Base-by-base conservation (phyloP, 2,888 invertebrate species). In the Diarsia rubi region DNA sequence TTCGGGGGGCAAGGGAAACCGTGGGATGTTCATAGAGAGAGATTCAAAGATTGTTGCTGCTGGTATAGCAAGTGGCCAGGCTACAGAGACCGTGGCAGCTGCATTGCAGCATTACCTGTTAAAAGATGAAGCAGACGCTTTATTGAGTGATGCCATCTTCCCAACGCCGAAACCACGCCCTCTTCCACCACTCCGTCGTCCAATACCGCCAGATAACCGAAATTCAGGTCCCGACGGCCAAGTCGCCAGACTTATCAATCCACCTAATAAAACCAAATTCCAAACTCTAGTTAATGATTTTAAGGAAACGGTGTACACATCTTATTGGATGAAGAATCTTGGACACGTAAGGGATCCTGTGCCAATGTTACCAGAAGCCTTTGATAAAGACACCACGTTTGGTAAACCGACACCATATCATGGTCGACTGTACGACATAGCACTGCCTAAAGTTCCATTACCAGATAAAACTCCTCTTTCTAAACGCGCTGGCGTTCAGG, bases 1-100 rank as follows among this genome's bases (percentile, higher is more conserved):
- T 16, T 90, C 92, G 0, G 95, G 95, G 37, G 96, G 96, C 0
- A 96, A 96, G 77, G 96, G 96, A 5, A 95, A 96, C 74, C 52
- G 80, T 21, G 95, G 94, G 0, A 93, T 90, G 91, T 95, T 94
- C 69, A 92, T 92, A 72, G 95, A 96, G 74, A 92, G 95, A 78
- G 90, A 92, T 75, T 89, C 91, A n/a, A 92, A 89, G 27, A 86
- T 96, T 62, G 95, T 95, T 81, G 94, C 96, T 3, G 96, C 95
- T 2, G 96, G 96, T 0, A 47, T 95, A 60, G 93, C 95, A 0
- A 90, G 93, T 44, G 91, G 92, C 49, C 95, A 96, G 72, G 90
- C 93, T 1, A 90, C 92, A 70, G 90, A 93, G 0, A 78, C 69
- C 24, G 91, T 93, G 2, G 75, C 81, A 4, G 93, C 93, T 74